These are phyloP conservation scores for Anguilla marmorata DNA, from an alignment of 2,797 vertebrate genomes.

Conservation along the genomic window DNA sequence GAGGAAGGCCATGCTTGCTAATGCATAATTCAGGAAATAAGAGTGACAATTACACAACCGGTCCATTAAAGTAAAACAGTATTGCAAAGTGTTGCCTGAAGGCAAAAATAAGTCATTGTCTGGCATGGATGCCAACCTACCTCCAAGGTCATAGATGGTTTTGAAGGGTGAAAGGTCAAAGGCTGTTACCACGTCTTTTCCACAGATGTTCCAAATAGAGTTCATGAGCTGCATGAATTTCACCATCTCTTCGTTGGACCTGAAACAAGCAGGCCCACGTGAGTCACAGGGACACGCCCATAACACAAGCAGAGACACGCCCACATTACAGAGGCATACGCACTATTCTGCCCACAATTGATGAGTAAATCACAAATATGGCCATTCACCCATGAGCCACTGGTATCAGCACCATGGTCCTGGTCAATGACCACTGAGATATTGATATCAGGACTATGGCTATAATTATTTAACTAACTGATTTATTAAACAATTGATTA, in stretches of 20 bases:
- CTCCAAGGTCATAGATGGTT: slow-evolving; percentile 78
- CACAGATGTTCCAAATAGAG: slow-evolving; percentile 63
- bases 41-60: slow-evolving; percentile 36
- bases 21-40: slow-evolving; percentile 48
- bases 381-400: slow-evolving; percentile 16
- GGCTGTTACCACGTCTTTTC: slow-evolving; percentile 50
- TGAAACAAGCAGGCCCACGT: slow-evolving; percentile 52
- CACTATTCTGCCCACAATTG: not conserved
- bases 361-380: not conserved
- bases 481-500: not conserved
- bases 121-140: slow-evolving; percentile 53
- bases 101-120: slow-evolving; percentile 31
- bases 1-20: slow-evolving; percentile 10
- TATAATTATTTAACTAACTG: not conserved
- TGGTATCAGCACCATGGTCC: slow-evolving; percentile 22
- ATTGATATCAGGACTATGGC: slow-evolving; percentile 27
- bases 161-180: slow-evolving; percentile 66
- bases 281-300: slow-evolving; percentile 9
- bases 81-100: slow-evolving; percentile 39
- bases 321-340: not conserved
- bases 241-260: slow-evolving; percentile 79
- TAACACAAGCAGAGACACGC: slow-evolving; percentile 30
- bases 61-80: slow-evolving; percentile 49
- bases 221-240: slow-evolving; percentile 65
- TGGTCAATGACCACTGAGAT: slow-evolving; percentile 24